Base-by-base conservation (phyloP, 2,797 vertebrate species). In the Ciconia nigra region DNA sequence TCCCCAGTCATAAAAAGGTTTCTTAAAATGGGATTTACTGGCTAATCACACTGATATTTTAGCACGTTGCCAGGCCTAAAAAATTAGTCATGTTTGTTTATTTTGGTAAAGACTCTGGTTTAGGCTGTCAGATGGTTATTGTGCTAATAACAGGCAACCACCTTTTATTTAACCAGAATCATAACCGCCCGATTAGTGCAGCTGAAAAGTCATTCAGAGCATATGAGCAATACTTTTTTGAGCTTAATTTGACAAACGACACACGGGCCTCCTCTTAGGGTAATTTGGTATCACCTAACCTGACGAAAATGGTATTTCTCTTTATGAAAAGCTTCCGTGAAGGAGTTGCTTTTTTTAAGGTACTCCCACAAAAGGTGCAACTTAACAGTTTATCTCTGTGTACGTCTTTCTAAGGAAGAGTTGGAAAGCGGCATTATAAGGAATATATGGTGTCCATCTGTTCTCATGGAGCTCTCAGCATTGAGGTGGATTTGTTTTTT, bases 1-100 rank as follows among this genome's bases (percentile, higher is more conserved):
- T 98, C 98, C 97, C 97, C 97, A 97, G 97, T 98, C 98, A 98
- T 98, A 98, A 98, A 98, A 98, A 98, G 98, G 96, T 98, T 98
- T 98, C 98, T 98, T 98, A 98, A 98, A 98, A 98, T 98, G 97
- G 98, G 98, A 99, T 98, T 98, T 98, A 92, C 97, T 97, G 76
- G 97, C 97, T 98, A 98, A 98, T 98, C 98, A 57, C 97, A 98
- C 97, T 98, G 98, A 98, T 99, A 98, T 98, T 98, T 98, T 98
- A 98, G 96, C 98, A 97, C 97, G 97, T 98, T 98, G 97, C 97
- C 97, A 97, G 96, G 96, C 95, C 97, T 98, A 97, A 97, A 98
- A 98, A 97, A 98, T 97, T 98, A 98, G 97, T 95, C 54, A 13
- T 98, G 97, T 98, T 98, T 98, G 98, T 98, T 98, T 98, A 97